Conservation (phyloP, 2,797 vertebrate genomes). For the Scolopax rusticola region DNA sequence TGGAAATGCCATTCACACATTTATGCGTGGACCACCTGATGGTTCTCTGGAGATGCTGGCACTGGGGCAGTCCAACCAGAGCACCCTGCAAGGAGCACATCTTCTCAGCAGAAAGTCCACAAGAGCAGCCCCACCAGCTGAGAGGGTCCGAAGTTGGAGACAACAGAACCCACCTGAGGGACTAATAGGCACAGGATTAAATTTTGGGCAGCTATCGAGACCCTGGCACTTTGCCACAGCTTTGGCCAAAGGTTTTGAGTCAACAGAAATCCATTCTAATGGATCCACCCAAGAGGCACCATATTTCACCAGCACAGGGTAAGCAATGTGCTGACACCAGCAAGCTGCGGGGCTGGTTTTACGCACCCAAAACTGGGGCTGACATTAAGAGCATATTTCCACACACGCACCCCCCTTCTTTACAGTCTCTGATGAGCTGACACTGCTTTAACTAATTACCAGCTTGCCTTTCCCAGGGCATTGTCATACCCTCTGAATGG, state of each 20-base stretch:
- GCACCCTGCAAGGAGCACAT: not conserved
- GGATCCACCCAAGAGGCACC: not conserved
- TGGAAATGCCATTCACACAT: not conserved
- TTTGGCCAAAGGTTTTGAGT: not conserved
- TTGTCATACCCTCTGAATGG: slow-evolving; percentile 26
- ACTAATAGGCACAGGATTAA: not conserved
- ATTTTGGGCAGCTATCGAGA: not conserved
- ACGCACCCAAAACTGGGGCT: not conserved
- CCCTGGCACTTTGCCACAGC: accelerated
- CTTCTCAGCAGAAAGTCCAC: not conserved
- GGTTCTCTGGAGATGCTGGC: not conserved
- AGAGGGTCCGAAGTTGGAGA: not conserved
- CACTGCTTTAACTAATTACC: slow-evolving; percentile 29
- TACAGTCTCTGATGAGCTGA: not conserved
- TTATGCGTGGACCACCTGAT: not conserved
- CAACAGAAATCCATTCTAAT: not conserved
- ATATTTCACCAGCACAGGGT: not conserved
- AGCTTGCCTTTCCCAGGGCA: not conserved
- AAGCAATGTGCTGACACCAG: not conserved
- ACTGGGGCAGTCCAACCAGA: not conserved
- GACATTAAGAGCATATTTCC: not conserved
- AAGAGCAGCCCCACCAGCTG: not conserved
- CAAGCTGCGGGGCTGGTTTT: not conserved
- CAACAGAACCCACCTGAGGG: not conserved
- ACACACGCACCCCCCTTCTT: not conserved